Evolutionary conservation across 2,113 vertebrate genomes (phyloP).

Genomic region (Syngnathus floridae): DNA sequence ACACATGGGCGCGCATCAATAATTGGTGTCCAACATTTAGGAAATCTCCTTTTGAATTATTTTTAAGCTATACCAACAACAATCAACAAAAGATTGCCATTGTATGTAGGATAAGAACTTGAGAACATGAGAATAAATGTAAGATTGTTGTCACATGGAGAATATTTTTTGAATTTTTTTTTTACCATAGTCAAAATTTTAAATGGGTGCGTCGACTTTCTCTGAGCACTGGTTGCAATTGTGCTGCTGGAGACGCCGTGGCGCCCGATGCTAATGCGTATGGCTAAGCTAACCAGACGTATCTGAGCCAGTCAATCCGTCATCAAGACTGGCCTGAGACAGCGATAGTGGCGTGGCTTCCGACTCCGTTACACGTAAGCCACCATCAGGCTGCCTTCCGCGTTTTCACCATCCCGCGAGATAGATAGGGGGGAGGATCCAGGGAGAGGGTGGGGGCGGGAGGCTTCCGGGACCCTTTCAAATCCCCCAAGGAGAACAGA

Average conservation of each 20-base stretch:
- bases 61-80: background rate
- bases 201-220: background rate
- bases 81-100: too few relatives aligned
- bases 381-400: conserved; percentile 24
- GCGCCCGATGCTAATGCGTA: conserved; percentile 44
- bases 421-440: conserved; percentile 50
- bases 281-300: conserved; percentile 48
- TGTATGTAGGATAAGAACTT: background rate
- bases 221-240: background rate
- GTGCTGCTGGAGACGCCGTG: conserved; percentile 37
- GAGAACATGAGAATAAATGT: background rate
- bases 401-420: conserved; percentile 26
- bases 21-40: conserved; percentile 14
- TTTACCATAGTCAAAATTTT: background rate
- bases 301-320: conserved; percentile 41
- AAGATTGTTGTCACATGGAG: too few relatives aligned
- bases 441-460: conserved; percentile 19
- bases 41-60: background rate
- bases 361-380: conserved; percentile 45
- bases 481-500: conserved; percentile 52
- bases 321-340: conserved; percentile 31
- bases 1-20: conserved; percentile 23
- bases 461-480: conserved; percentile 24
- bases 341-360: conserved; percentile 39
- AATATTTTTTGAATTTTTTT: too few relatives aligned